These are phyloP conservation scores for Oegoconia quadripuncta DNA, from an alignment of 2,888 invertebrate species.

Conservation along the genomic window DNA sequence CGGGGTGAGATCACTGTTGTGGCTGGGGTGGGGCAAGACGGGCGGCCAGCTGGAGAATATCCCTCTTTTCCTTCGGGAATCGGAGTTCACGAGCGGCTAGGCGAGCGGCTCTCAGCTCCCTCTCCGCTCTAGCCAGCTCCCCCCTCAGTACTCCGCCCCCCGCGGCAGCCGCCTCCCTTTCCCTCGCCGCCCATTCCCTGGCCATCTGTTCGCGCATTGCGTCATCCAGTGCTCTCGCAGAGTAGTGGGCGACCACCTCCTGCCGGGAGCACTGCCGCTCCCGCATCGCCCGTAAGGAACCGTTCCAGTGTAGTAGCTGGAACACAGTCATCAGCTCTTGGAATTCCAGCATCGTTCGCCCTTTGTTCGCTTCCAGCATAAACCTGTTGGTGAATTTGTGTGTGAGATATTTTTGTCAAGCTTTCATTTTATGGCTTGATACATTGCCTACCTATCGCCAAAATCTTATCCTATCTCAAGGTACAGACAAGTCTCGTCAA, in stretches of 20 bases:
- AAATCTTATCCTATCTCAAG: no score
- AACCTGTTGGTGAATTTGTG: slow-evolving; percentile 66
- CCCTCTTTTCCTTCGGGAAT: slow-evolving; percentile 97
- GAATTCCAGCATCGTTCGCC: slow-evolving; percentile 96
- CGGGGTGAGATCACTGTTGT: slow-evolving; percentile 65
- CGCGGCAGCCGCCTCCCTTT: slow-evolving; percentile 49
- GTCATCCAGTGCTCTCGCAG: slow-evolving; percentile 94
- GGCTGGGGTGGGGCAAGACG: slow-evolving; percentile 82
- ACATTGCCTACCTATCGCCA: no score
- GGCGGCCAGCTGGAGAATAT: slow-evolving; percentile 94
- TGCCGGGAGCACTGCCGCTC: slow-evolving; percentile 96
- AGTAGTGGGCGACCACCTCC: slow-evolving; percentile 94
- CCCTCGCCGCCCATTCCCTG: slow-evolving; percentile 93
- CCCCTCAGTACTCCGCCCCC: slow-evolving; percentile 84
- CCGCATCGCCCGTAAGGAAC: slow-evolving; percentile 96
- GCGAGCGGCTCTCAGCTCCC: slow-evolving; percentile 90
- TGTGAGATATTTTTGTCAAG: neutral
- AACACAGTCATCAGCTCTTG: slow-evolving; percentile 99
- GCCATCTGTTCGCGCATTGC: slow-evolving; percentile 98
- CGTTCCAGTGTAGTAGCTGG: slow-evolving; percentile 97
- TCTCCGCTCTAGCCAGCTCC: slow-evolving; percentile 90
- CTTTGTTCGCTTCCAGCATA: slow-evolving; percentile 89
- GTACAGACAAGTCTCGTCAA: no score
- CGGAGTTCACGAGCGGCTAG: slow-evolving; percentile 93
- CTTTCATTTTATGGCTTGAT: no score